Conservation (phyloP, 2,797 vertebrate species). For the Knipowitschia caucasica region DNA sequence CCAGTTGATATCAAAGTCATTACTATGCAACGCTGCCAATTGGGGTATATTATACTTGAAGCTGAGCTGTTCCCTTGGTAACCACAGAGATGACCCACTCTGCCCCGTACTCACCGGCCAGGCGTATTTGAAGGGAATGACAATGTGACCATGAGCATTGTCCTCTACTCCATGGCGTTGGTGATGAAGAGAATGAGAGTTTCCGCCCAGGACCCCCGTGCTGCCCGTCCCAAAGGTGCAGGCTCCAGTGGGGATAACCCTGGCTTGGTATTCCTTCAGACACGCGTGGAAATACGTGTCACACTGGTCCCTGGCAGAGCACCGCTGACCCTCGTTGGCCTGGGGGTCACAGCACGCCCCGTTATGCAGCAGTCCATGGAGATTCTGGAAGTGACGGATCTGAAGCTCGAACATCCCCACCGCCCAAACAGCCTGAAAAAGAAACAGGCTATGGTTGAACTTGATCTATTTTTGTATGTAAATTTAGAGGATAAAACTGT, state of each 20-base stretch:
- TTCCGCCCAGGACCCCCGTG: conserved; percentile 77
- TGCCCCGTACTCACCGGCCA: conserved; percentile 80
- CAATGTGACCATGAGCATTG: conserved; percentile 64
- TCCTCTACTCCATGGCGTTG: conserved; percentile 59
- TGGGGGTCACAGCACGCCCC: conserved; percentile 78
- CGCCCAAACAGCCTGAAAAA: conserved; percentile 57
- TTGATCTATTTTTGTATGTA: too few species aligned
- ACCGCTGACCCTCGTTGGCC: conserved; percentile 56
- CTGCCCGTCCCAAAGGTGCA: conserved; percentile 75
- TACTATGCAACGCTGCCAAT: conserved; percentile 53
- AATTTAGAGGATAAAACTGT: too few species aligned
- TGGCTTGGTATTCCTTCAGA: conserved; percentile 83
- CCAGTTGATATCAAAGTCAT: conserved; percentile 38
- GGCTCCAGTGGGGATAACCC: conserved; percentile 65
- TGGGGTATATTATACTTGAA: conserved; percentile 55
- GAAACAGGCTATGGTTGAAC: too few species aligned
- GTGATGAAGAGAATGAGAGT: conserved; percentile 66
- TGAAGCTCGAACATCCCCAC: conserved; percentile 80
- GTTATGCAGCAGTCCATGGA: conserved; percentile 66
- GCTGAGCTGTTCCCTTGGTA: conserved; percentile 66
- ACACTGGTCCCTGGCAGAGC: conserved; percentile 72
- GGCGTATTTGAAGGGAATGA: conserved; percentile 80
- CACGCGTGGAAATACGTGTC: conserved; percentile 79
- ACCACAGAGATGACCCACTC: conserved; percentile 55
- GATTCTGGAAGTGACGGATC: conserved; percentile 76